These are phyloP conservation scores for Odontocerum albicorne DNA, from an alignment of 2,888 invertebrate genomes.

Conservation along the genomic window DNA sequence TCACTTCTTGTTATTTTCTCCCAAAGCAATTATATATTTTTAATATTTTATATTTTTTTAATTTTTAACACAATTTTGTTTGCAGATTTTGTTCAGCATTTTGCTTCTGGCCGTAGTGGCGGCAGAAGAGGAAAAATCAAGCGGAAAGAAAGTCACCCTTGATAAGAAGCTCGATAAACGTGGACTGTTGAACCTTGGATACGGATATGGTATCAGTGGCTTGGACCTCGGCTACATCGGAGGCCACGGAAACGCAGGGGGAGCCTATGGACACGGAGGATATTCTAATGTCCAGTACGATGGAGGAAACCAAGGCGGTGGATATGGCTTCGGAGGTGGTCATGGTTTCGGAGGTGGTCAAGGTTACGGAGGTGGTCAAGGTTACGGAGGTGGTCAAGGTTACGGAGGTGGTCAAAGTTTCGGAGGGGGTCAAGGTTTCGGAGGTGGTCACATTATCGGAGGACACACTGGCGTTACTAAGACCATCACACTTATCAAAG, in stretches of 20 bases:
- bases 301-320: conserved; percentile 31
- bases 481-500: conserved; percentile 67
- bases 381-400: conserved; percentile 1
- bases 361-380: conserved; percentile 32
- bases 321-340: conserved; percentile 39
- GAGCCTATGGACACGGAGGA: conserved; percentile 49
- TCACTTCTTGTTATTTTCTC: too few species aligned
- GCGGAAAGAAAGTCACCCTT: conserved; percentile 57
- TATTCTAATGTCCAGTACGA: conserved; percentile 38
- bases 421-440: conserved; percentile 37
- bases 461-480: conserved; percentile 59
- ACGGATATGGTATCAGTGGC: conserved; percentile 77
- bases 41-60: too few species aligned
- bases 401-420: conserved; percentile 31
- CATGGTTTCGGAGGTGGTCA: conserved; percentile 38
- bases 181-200: conserved; percentile 76
- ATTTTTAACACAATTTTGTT: too few species aligned
- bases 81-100: conserved; percentile 71
- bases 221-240: conserved; percentile 73
- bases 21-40: too few species aligned
- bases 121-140: conserved; percentile 68
- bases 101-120: conserved; percentile 73
- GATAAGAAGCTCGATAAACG: conserved; percentile 83
- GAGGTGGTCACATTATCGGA: conserved; percentile 44
- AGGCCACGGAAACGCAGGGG: conserved; percentile 53